Base-by-base conservation (phyloP, 2,888 invertebrate species). In the Anodontia alba region DNA sequence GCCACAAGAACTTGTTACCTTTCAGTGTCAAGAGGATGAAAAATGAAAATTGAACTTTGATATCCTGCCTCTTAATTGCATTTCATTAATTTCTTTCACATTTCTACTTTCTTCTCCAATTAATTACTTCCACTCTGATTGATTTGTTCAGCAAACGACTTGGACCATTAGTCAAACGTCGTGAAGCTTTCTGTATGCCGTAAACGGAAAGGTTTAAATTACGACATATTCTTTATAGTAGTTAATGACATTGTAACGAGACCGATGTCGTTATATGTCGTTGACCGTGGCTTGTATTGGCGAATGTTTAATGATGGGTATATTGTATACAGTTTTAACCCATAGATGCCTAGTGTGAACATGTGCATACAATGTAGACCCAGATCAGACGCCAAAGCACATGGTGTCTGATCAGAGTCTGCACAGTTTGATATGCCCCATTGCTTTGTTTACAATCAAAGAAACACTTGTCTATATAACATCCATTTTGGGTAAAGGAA, bases 121-220 rank as follows among this genome's bases (percentile, higher is more conserved):
- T 76, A 76, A 82, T 82, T 79, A 74, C 76, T 36, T 70, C 71
- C 79, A 33, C 51, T 70, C 74, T 62, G 66, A 76, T 71, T 69
- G 67, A 67, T 74, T 73, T 73, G 36, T 54, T 66, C 42, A 26
- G n/a, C 69, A 73, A 82, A 51, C 76, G 76, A 49, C 76, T 67
- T 62, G 54, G 20, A 62, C 72, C 38, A 75, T 81, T 74, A 78
- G 70, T 68, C 74, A n/a, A 81, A 75, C 77, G 74, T 74, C 77
- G 62, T 46, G 62, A 42, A 49, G 42, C 46, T 46, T 36, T 66
- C 68, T 51, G 36, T 76, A 67, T 42, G 70, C 70, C 78, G 79
- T 79, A 76, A 79, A 82, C n/a, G 67, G 17, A 73, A 79, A 76
- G 76, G 43, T 51, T 66, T 62, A 54, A 46, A 71, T 71, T 79